These are phyloP conservation scores for Actias luna DNA, from an alignment of 2,888 invertebrate species.

Conservation along the genomic window DNA sequence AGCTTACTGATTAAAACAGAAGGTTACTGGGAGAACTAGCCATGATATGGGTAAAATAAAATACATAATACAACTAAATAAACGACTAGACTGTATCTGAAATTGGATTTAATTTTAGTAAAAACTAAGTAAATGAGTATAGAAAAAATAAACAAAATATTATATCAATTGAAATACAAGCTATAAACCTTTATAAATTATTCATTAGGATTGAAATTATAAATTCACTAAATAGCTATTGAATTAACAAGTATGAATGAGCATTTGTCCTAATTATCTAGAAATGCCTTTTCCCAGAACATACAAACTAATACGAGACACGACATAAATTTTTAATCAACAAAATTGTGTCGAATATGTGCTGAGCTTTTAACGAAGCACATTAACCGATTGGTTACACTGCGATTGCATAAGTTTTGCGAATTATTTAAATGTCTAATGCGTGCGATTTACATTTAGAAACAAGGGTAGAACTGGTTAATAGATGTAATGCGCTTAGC, in stretches of 20 bases:
- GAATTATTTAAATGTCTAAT: slow-evolving; percentile 74
- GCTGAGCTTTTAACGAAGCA: slow-evolving; percentile 45
- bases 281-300: neutral
- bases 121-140: too few species aligned
- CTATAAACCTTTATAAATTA: neutral
- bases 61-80: too few species aligned
- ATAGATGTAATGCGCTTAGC: slow-evolving; percentile 62
- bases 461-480: slow-evolving; percentile 60
- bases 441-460: slow-evolving; percentile 62
- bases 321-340: slow-evolving; percentile 34
- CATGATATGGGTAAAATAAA: too few species aligned
- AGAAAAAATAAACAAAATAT: neutral
- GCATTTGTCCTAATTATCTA: neutral
- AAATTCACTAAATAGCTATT: neutral
- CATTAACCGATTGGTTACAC: slow-evolving; percentile 41
- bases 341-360: slow-evolving; percentile 32
- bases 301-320: neutral
- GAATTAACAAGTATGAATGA: neutral
- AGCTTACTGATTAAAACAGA: too few species aligned
- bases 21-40: too few species aligned
- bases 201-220: neutral
- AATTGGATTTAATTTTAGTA: too few species aligned
- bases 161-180: neutral
- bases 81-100: too few species aligned
- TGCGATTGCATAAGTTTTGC: slow-evolving; percentile 63